Evolutionary conservation across 2,797 vertebrate species (phyloP).

Genomic region (Falco cherrug): DNA sequence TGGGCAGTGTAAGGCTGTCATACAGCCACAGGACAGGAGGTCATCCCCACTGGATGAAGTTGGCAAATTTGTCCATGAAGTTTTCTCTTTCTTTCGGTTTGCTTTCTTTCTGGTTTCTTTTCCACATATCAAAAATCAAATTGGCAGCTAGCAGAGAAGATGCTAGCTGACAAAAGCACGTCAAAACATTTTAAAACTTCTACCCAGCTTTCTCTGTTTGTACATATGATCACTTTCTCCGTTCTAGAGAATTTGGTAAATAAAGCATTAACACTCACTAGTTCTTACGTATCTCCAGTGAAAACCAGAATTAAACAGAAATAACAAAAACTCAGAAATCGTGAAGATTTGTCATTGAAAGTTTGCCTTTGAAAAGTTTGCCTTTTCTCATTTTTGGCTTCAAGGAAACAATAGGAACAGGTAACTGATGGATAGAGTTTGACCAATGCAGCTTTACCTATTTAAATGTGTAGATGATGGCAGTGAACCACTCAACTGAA

Average conservation of each 20-base stretch:
- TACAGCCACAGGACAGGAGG: background rate
- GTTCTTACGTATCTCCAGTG: background rate
- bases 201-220: background rate
- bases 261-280: background rate
- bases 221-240: background rate
- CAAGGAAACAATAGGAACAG: background rate
- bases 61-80: background rate
- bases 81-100: background rate
- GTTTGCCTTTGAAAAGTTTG: background rate
- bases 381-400: constrained; percentile 16
- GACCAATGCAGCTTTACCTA: background rate
- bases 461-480: background rate
- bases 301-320: background rate
- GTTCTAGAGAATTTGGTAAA: background rate
- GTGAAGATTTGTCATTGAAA: background rate
- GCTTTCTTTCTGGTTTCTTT: background rate
- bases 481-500: constrained; percentile 19
- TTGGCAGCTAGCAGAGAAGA: background rate
- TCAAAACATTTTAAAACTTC: background rate
- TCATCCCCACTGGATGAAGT: background rate
- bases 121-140: background rate
- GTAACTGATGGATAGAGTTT: background rate
- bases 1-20: background rate
- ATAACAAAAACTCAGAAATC: background rate
- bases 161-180: background rate